A percentile compares a stretch with the other conserved stretches of the same genome.
Evolutionary conservation across 1,140 invertebrate species (phyloP).

Genomic region (Hycleus cichorii): DNA sequence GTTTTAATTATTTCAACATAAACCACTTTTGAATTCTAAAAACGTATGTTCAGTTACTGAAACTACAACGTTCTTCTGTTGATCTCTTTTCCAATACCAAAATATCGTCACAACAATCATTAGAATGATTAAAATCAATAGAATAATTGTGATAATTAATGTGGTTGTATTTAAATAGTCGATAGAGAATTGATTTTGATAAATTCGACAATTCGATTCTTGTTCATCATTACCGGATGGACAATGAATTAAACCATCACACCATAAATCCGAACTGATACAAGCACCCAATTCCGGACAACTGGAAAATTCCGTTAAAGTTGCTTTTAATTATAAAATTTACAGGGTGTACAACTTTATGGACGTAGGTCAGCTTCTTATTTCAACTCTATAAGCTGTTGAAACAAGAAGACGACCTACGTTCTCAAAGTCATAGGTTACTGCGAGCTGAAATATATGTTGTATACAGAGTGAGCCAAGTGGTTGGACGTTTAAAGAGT

Average conservation of each 20-base stretch:
- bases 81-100: constrained; percentile 30
- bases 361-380: too few relatives aligned
- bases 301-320: constrained; percentile 34
- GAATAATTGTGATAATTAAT: constrained; percentile 20
- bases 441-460: too few relatives aligned
- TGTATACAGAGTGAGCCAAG: too few relatives aligned
- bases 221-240: constrained; percentile 68
- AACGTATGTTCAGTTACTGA: constrained; percentile 42
- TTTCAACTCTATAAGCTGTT: too few relatives aligned
- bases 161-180: constrained; percentile 44
- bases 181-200: constrained; percentile 53
- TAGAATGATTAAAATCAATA: constrained; percentile 22
- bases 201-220: constrained; percentile 62
- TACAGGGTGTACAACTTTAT: too few relatives aligned
- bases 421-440: too few relatives aligned
- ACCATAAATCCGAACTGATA: constrained; percentile 64
- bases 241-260: constrained; percentile 63
- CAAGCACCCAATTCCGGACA: constrained; percentile 67
- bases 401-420: too few relatives aligned
- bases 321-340: too few relatives aligned
- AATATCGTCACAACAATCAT: constrained; percentile 32
- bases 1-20: constrained; percentile 31
- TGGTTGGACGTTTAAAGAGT: too few relatives aligned
- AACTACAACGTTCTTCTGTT: constrained; percentile 38
- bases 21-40: constrained; percentile 40